A percentile compares a stretch with the other conserved stretches of the same genome.
These are phyloP conservation scores for Mormyrops boulengeri DNA, from an alignment of 2,797 vertebrate genomes.

Conservation along the genomic window DNA sequence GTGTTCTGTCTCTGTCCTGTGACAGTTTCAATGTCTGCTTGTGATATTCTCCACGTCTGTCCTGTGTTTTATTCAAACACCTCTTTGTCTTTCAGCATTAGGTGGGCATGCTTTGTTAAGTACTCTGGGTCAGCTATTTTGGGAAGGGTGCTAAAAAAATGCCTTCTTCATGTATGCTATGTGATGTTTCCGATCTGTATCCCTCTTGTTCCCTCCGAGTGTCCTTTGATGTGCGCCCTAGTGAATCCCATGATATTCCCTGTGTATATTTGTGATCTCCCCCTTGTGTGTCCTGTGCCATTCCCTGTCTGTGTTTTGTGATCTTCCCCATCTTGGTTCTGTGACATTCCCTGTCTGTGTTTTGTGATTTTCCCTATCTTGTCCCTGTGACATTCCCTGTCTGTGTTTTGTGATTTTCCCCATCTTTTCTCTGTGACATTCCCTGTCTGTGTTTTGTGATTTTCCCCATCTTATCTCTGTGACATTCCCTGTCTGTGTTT, in stretches of 20 bases:
- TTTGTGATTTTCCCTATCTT: not conserved
- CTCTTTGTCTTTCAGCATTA: not conserved
- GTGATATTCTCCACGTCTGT: not conserved
- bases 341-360: not conserved
- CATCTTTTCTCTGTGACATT: no score
- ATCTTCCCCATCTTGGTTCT: not conserved
- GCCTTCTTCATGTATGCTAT: not conserved
- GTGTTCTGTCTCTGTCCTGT: not conserved
- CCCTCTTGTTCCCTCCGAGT: not conserved
- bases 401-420: not conserved
- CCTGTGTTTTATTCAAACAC: not conserved
- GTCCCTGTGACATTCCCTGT: not conserved
- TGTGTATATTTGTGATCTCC: not conserved
- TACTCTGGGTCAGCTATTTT: slow-evolving; percentile 5
- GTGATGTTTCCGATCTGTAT: not conserved
- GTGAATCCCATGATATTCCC: not conserved
- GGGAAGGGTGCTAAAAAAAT: slow-evolving; percentile 7
- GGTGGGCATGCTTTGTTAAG: not conserved
- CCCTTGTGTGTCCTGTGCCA: not conserved
- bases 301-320: not conserved
- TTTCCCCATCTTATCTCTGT: not conserved
- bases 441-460: not conserved
- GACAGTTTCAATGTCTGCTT: not conserved
- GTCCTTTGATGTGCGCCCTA: not conserved
- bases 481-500: not conserved